phyloP scores from a whole-genome alignment of 2,797 vertebrate genomes.

The Acanthurus tractus region DNA sequence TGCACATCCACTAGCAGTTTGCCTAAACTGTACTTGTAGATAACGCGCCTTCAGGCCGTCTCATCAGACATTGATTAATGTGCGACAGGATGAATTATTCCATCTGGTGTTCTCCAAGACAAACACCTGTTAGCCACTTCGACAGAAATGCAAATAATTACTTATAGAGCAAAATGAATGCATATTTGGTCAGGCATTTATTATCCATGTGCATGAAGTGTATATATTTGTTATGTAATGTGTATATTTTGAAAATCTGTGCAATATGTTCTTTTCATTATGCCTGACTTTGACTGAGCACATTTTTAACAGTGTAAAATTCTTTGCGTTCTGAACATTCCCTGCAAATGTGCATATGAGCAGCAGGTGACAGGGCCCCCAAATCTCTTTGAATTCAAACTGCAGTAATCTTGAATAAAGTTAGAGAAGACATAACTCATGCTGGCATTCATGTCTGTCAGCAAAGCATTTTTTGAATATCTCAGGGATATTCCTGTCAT shows the following conservation, averaged over 20 bases:
- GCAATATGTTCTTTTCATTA: constrained; percentile 13
- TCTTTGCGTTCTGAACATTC: constrained; percentile 70
- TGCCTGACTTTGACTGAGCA: constrained; percentile 6
- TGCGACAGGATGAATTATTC: constrained; percentile 36
- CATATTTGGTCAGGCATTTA: neutral
- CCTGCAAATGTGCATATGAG: constrained; percentile 9
- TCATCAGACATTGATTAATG: constrained; percentile 34
- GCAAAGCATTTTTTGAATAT: constrained; percentile 58
- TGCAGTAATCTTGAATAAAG: constrained; percentile 16
- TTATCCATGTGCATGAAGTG: neutral
- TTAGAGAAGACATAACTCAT: constrained; percentile 13
- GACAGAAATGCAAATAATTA: constrained; percentile 57
- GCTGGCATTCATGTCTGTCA: constrained; percentile 60
- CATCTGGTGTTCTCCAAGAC: constrained; percentile 28
- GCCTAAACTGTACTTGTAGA: constrained; percentile 16
- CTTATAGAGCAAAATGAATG: constrained; percentile 18
- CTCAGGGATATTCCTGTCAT: constrained; percentile 60
- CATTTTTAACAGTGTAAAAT: constrained; percentile 45
- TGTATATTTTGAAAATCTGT: constrained; percentile 7
- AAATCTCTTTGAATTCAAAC: constrained; percentile 7
- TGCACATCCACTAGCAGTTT: too few relatives aligned
- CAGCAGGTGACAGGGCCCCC: neutral
- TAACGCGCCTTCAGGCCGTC: constrained; percentile 28
- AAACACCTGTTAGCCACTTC: constrained; percentile 32
- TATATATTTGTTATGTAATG: constrained; percentile 18